A percentile compares a stretch with the other conserved stretches of the same genome.
Conservation (phyloP, 2,888 invertebrate species). For the Mythimna ferrago region DNA sequence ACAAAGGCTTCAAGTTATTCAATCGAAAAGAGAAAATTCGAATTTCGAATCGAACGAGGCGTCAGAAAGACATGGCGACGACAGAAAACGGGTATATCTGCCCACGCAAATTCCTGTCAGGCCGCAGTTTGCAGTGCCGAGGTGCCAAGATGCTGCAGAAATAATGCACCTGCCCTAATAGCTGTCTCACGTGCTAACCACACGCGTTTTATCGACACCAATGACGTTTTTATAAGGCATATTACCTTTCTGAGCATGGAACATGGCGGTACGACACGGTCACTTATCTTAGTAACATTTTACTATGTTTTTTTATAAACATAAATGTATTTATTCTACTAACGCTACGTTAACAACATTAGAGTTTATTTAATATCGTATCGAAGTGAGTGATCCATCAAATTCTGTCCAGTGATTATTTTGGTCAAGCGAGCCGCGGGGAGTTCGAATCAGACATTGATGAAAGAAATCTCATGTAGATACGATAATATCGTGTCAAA, state of each 20-base stretch:
- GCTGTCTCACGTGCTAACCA: conserved; percentile 52
- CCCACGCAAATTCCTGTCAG: conserved; percentile 86
- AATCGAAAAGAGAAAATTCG: conserved; percentile 56
- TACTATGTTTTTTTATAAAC: conserved; percentile 8
- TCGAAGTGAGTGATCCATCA: neutral
- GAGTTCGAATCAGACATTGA: neutral
- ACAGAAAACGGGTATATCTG: conserved; percentile 74
- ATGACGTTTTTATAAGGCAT: conserved; percentile 50
- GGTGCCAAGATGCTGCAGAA: conserved; percentile 61
- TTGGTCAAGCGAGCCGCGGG: neutral
- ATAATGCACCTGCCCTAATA: conserved; percentile 58
- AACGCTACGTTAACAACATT: neutral
- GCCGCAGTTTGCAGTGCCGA: conserved; percentile 65
- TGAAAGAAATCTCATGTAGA: neutral
- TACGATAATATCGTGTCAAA: conserved; percentile 11
- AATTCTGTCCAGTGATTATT: neutral
- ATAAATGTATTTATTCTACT: conserved; percentile 1
- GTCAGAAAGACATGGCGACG: conserved; percentile 73
- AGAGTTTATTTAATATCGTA: neutral
- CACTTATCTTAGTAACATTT: conserved; percentile 27
- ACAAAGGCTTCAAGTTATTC: conserved; percentile 52
- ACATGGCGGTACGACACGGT: conserved; percentile 21
- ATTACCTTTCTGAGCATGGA: conserved; percentile 38
- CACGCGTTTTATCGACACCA: conserved; percentile 59
- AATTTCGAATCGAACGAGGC: conserved; percentile 57